Evolutionary conservation across 2,113 vertebrate species (phyloP).

Genomic region (Pteronura brasiliensis): DNA sequence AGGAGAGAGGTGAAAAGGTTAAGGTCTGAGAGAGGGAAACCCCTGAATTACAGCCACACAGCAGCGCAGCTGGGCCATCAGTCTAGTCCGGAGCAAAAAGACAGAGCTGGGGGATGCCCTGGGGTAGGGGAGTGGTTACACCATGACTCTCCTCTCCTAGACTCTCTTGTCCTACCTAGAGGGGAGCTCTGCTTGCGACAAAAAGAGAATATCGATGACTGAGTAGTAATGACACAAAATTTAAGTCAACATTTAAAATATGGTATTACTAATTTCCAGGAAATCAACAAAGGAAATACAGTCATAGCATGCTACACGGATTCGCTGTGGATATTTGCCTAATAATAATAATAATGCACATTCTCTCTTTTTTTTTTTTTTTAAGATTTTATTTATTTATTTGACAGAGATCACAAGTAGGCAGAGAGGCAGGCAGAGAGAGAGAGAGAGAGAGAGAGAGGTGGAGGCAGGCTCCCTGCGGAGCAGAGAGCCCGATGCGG

Average conservation of each 20-base stretch:
- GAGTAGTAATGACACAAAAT: not conserved
- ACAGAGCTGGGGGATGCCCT: not conserved
- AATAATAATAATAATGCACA: not conserved
- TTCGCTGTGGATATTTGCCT: not conserved
- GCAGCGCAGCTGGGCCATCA: not conserved
- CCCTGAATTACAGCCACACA: not conserved
- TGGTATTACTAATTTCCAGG: not conserved
- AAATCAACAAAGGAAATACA: not conserved
- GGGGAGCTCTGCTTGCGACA: not conserved
- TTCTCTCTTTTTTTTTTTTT: too few species aligned
- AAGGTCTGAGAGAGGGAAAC: not conserved
- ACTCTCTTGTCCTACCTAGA: not conserved
- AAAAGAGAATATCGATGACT: not conserved
- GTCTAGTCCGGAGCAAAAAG: not conserved
- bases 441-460: too few species aligned
- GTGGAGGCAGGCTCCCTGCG: too few species aligned
- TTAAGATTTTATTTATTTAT: too few species aligned
- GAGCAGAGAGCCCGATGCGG: too few species aligned
- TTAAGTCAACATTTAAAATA: not conserved
- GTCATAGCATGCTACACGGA: not conserved
- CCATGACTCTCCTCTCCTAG: not conserved
- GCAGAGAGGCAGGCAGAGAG: too few species aligned
- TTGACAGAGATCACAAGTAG: too few species aligned
- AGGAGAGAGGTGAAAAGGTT: not conserved
- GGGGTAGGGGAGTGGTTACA: too few species aligned